These are phyloP conservation scores for Pterophyllum scalare DNA, from an alignment of 2,113 vertebrate genomes.

Conservation along the genomic window DNA sequence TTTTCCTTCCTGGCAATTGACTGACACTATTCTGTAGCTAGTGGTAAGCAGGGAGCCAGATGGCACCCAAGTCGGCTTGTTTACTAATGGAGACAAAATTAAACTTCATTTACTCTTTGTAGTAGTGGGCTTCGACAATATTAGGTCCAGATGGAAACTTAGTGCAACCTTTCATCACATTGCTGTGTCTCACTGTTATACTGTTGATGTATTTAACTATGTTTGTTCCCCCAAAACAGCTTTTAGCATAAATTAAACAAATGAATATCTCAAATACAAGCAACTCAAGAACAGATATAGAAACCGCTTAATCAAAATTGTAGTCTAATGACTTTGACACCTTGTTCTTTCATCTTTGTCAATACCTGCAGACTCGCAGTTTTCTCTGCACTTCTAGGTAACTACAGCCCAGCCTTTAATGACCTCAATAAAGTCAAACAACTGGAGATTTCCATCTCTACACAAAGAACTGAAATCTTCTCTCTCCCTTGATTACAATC, in stretches of 20 bases:
- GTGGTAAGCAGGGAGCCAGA: slow-evolving; percentile 43
- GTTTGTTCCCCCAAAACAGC: neutral
- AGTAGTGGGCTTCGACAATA: neutral
- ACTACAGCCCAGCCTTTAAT: neutral
- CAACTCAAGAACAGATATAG: neutral
- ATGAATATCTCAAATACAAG: neutral
- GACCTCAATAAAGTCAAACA: neutral
- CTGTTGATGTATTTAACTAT: neutral
- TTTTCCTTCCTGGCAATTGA: slow-evolving; percentile 33
- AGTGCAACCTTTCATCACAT: neutral
- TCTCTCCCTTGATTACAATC: neutral
- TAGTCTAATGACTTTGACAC: neutral
- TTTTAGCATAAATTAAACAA: neutral
- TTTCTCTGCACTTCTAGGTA: neutral
- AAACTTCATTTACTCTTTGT: slow-evolving; percentile 39
- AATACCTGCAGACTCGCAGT: neutral
- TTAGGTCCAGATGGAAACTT: neutral
- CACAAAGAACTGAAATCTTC: neutral
- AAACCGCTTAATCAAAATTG: neutral
- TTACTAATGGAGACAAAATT: slow-evolving; percentile 40
- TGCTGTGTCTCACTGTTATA: neutral
- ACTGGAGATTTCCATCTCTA: neutral
- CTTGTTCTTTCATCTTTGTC: neutral
- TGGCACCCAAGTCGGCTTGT: slow-evolving; percentile 38
- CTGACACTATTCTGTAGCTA: slow-evolving; percentile 39